Evolutionary conservation across 1,140 invertebrate genomes (phyloP), one percentile per base, ranked within the genome.

Genomic region (Trinorchestia longiramus): DNA sequence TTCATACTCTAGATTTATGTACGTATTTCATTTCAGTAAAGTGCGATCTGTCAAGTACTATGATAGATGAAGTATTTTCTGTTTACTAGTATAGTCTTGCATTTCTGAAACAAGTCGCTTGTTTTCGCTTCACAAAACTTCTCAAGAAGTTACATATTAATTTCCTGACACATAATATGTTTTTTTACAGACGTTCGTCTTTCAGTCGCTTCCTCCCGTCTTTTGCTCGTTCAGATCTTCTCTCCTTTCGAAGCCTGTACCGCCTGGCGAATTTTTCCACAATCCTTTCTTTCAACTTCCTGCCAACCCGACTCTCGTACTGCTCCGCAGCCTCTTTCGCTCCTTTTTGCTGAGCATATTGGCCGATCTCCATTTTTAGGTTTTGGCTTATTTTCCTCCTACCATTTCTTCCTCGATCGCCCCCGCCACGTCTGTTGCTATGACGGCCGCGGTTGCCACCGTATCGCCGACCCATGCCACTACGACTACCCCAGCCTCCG

Each of bases 301-400:
- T 94, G 92, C 92, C 92, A n/a, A 94, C 92, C 36, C 92, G 92
- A 45, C 92, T 45, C 43, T 94, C 92, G 44, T 94, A 94, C n/a
- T 94, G 92, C 40, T 94, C 92, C 6, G 92, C 92, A 43, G 92
- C 92, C 92, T 43, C 92, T 43, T 94, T 94, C 40, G 44, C 92
- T 45, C 92, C 92, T 43, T 94, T 94, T 44, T 94, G 92, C 92
- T 45, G 92, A 15, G 92, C 92, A 43, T 94, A 94, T 40, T 94
- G 92, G 92, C 92, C 92, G 92, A 94, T 94, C 40, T 94, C 92
- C 92, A 94, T 94, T 36, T 94, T 94, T 11, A 94, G 43, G 36
- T 94, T 94, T 94, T 94, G 92, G 44, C 43, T 94, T 6, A 94
- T 94, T 40, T 94, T 94, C n/a, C 44, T 94, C 6, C 92, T 43